Evolutionary conservation across 2,797 vertebrate genomes (phyloP).

Genomic region (Podargus strigoides): DNA sequence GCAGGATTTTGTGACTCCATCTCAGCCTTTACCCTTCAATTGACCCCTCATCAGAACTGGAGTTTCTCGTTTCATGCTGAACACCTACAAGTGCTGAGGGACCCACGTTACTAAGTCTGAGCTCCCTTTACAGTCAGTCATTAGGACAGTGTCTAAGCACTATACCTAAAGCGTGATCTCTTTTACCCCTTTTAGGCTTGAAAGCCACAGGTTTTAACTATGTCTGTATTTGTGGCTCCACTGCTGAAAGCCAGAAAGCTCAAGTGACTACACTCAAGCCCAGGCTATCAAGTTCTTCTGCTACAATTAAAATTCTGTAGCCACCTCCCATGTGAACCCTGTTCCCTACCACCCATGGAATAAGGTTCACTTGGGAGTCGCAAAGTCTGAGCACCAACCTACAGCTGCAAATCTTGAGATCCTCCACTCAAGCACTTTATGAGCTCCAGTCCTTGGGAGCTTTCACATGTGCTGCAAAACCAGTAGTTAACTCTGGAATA

Average conservation of each 20-base stretch:
- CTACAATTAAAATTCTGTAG: not conserved
- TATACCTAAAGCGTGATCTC: not conserved
- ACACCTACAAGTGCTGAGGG: not conserved
- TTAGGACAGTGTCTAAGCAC: not conserved
- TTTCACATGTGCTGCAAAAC: not conserved
- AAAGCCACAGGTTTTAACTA: not conserved
- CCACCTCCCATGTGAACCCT: not conserved
- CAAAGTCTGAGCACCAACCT: not conserved
- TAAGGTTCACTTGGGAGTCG: not conserved
- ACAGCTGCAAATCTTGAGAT: not conserved
- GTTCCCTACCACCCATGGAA: not conserved
- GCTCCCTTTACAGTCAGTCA: not conserved
- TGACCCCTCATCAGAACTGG: not conserved
- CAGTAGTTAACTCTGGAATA: not conserved
- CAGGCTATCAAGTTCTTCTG: not conserved
- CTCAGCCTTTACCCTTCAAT: not conserved
- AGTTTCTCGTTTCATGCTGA: not conserved
- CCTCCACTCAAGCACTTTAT: not conserved
- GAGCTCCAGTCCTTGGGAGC: not conserved
- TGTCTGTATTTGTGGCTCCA: not conserved
- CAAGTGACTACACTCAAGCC: not conserved
- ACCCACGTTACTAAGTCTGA: not conserved
- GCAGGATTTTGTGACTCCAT: not conserved
- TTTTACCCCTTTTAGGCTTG: not conserved
- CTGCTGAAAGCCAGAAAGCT: not conserved